Evolutionary conservation across 2,113 vertebrate genomes (phyloP), one percentile per base, ranked within the genome.

Genomic region (Elephas maximus): DNA sequence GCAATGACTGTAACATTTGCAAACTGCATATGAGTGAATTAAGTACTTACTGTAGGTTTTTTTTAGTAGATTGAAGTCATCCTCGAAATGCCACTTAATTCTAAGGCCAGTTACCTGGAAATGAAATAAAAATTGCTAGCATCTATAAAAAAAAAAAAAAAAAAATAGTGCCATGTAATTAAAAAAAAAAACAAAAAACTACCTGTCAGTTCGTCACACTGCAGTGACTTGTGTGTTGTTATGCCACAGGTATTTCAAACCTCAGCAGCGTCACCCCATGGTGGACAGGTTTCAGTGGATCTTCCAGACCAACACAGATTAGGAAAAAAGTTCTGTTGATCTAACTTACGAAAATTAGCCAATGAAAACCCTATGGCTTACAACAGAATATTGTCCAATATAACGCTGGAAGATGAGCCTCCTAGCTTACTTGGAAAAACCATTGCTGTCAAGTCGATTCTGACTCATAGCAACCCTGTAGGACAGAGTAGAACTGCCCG

Each of bases 71-170:
- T 51, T 18, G 44, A 80, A 67, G 8, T 96, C 76, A 77, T 37
- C 51, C 51, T 53, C 81, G 37, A 77, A 80, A 67, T 76, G 12
- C 60, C 12, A 53, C 30, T n/a, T 80, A 90, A 67, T 8, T 80
- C 57, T 28, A 79, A 87, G 57, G 77, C 65, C 28, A n/a, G 18
- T 77, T 74, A 79, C 0, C 2, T 71, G n/a, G 80, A 84, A 91
- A 92, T n/a, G 30, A 65, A 53, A 91, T 91, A 73, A 93, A 92
- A 71, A 63, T 73, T 53, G 17, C 84, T 67, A 63, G 20, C 9
- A 37, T 84, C 44, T 80, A 7, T 30, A 84, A n/a, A n/a, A n/a
- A n/a, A n/a, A n/a, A n/a, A n/a, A n/a, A n/a, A n/a, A n/a, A n/a
- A n/a, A n/a, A n/a, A 14, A 81, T 84, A 30, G 5, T 51, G 11